Base-by-base conservation (phyloP, 1,140 invertebrate species). In the Lepidotrigona ventralis region DNA sequence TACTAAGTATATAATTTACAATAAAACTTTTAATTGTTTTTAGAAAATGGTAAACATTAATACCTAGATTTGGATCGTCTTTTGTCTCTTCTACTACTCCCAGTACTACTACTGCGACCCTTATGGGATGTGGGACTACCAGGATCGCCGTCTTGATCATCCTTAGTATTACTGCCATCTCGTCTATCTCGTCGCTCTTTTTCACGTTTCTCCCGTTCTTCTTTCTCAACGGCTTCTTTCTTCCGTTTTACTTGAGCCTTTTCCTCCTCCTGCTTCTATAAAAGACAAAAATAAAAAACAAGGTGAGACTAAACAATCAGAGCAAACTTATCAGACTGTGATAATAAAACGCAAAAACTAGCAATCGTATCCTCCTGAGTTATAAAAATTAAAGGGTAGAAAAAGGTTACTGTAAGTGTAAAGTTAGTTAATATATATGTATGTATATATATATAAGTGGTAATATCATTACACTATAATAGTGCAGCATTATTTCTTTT, bases 221-320 rank as follows among this genome's bases (percentile, higher is more conserved):
- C 94, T 75, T 94, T 94, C 39, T 95, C 93, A 11, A 92, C 92
- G 1, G 93, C 93, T 87, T 94, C 93, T 81, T 95, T 95, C 90
- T 96, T 95, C 89, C 94, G 94, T 90, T 94, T 93, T 53, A 95
- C 94, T 90, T 95, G 94, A 78, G 95, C 95, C 86, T 95, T 94
- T 85, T 95, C 95, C 90, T 96, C 95, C 88, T 96, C 96, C 94
- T 96, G 95, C 94, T 96, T 96, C 95, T 96, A 95, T 88, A 95
- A 95, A 94, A 95, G 76, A 92, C 90, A 91, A 92, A 84, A 89
- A 91, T 84, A 46, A 23, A 58, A 53, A 73, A 68, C 71, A n/a
- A 54, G 68, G 86, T 90, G 88, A 90, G 88, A 87, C 75, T 17
- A 84, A 53, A 78, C 56, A 33, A 66, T 71, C 70, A 39, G 79